These are phyloP conservation scores for Brachionus rotundiformis DNA, from an alignment of 1,140 invertebrate genomes.

Conservation along the genomic window DNA sequence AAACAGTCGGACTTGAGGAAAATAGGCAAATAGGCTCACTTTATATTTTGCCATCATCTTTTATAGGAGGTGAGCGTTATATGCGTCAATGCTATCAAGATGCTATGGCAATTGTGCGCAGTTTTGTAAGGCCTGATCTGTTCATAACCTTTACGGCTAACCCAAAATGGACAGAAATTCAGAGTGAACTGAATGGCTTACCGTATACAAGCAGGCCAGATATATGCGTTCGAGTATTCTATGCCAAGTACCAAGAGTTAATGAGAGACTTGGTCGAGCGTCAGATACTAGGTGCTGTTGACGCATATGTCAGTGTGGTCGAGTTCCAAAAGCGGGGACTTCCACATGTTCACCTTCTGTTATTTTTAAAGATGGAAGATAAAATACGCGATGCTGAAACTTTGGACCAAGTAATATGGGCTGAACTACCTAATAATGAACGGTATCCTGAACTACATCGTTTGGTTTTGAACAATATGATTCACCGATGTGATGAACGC, in stretches of 20 bases:
- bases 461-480: slow-evolving; percentile 54
- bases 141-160: slow-evolving; percentile 58
- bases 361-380: slow-evolving; percentile 58
- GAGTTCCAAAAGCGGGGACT: slow-evolving; percentile 68
- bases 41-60: slow-evolving; percentile 26
- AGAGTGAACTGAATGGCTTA: slow-evolving; percentile 57
- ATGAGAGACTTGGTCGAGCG: slow-evolving; percentile 62
- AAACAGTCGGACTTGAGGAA: background rate
- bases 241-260: slow-evolving; percentile 64
- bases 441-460: slow-evolving; percentile 52
- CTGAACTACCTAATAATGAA: slow-evolving; percentile 53
- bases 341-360: slow-evolving; percentile 66
- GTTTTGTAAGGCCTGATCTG: slow-evolving; percentile 53
- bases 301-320: slow-evolving; percentile 61
- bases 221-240: slow-evolving; percentile 65
- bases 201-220: slow-evolving; percentile 61
- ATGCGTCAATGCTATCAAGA: slow-evolving; percentile 53
- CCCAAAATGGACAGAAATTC: slow-evolving; percentile 60
- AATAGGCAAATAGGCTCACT: background rate
- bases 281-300: slow-evolving; percentile 58
- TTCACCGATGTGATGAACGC: slow-evolving; percentile 54
- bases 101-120: slow-evolving; percentile 53
- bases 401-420: slow-evolving; percentile 52
- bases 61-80: background rate
- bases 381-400: background rate